Evolutionary conservation across 2,113 vertebrate species (phyloP).

Genomic region (Myanophis thanlyinensis): DNA sequence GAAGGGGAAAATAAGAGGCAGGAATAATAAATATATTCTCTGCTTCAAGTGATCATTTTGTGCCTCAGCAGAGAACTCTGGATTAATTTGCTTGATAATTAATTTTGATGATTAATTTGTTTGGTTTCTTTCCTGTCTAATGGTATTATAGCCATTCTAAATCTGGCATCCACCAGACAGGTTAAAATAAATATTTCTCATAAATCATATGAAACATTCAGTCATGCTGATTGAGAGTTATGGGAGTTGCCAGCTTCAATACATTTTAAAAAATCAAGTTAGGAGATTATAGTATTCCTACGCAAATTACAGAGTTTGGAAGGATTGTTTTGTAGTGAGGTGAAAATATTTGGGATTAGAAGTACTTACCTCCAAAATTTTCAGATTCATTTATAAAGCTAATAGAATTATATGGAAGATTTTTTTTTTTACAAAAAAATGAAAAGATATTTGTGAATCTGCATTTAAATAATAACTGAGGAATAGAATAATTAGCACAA

Average conservation of each 20-base stretch:
- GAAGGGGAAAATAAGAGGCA: background rate
- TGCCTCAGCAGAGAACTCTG: background rate
- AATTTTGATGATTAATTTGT: background rate
- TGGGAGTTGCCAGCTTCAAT: background rate
- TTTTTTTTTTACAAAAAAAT: background rate
- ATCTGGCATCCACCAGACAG: background rate
- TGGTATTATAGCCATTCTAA: background rate
- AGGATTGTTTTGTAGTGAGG: background rate
- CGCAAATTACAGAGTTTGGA: background rate
- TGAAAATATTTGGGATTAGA: background rate
- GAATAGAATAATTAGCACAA: background rate
- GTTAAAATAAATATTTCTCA: background rate
- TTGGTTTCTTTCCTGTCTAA: background rate
- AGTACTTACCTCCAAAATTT: background rate
- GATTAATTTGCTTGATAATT: background rate
- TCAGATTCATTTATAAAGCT: background rate
- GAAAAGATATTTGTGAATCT: background rate
- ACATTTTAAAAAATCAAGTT: background rate
- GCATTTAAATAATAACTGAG: background rate
- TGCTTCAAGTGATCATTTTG: background rate
- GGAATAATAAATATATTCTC: background rate
- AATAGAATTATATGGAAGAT: background rate
- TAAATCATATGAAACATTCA: background rate
- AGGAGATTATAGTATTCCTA: background rate
- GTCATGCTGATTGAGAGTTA: background rate